A percentile compares a stretch with the other conserved stretches of the same genome.
Evolutionary conservation across 2,113 vertebrate species (phyloP).

Genomic region (Caloenas nicobarica): DNA sequence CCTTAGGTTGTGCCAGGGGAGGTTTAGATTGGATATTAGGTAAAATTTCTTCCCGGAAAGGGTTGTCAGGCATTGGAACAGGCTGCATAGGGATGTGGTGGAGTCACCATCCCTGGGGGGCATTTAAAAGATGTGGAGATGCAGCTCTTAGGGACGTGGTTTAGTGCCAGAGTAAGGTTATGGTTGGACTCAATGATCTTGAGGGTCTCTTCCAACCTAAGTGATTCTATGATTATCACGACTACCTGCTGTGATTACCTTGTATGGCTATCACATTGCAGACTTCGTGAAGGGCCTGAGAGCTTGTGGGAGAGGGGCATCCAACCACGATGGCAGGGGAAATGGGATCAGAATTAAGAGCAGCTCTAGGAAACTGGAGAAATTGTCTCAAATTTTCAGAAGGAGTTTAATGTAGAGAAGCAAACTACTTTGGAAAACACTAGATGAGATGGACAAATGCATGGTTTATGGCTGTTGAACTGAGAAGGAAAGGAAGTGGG

Average conservation of each 20-base stretch:
- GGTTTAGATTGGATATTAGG: too few species aligned
- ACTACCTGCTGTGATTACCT: background rate
- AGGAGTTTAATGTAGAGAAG: background rate
- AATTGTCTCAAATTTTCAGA: background rate
- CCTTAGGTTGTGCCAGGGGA: too few species aligned
- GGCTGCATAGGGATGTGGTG: too few species aligned
- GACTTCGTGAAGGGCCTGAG: background rate
- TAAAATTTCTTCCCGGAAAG: too few species aligned
- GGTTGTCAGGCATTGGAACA: too few species aligned
- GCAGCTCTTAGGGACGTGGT: too few species aligned
- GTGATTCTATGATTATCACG: accelerated
- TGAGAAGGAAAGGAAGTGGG: background rate
- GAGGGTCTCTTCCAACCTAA: too few species aligned
- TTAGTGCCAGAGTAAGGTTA: too few species aligned
- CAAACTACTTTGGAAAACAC: background rate
- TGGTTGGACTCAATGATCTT: too few species aligned
- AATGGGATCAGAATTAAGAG: background rate
- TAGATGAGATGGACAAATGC: background rate
- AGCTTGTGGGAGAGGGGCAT: background rate
- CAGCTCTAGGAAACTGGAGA: background rate
- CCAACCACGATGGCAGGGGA: background rate
- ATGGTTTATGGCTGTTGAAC: background rate
- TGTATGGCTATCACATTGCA: background rate
- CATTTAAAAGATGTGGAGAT: too few species aligned
- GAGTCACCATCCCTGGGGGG: too few species aligned